A percentile compares a stretch with the other conserved stretches of the same genome.
Evolutionary conservation across 2,113 vertebrate species (phyloP).

Genomic region (Suncus etruscus): DNA sequence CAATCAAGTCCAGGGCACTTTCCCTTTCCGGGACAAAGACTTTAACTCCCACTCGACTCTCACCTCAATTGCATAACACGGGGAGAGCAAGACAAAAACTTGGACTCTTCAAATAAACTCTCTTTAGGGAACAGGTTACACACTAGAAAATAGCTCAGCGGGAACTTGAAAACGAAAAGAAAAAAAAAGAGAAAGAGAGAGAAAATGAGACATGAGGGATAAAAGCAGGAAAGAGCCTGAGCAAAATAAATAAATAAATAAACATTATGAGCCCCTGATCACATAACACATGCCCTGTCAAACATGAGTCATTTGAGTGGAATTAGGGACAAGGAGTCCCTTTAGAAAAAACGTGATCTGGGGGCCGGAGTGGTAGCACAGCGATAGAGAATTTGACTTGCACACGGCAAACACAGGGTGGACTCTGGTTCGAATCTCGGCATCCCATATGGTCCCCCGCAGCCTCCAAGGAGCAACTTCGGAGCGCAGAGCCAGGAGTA

Average conservation of each 20-base stretch:
- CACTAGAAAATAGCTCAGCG: slow-evolving; percentile 79
- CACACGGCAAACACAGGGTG: too few species aligned
- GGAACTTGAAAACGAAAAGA: slow-evolving; percentile 57
- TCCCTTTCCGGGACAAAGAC: slow-evolving; percentile 58
- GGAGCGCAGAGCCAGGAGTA: too few species aligned
- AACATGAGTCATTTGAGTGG: slow-evolving; percentile 61
- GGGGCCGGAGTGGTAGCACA: neutral
- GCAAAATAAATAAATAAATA: slow-evolving; percentile 51
- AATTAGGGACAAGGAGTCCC: slow-evolving; percentile 55
- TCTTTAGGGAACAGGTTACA: slow-evolving; percentile 69
- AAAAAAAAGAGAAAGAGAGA: neutral
- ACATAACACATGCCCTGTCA: slow-evolving; percentile 53
- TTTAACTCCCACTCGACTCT: slow-evolving; percentile 47
- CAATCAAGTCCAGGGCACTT: slow-evolving; percentile 60
- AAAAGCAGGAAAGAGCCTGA: slow-evolving; percentile 72
- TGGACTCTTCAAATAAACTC: slow-evolving; percentile 78
- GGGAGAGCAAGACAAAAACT: slow-evolving; percentile 73
- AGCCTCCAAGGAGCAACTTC: too few species aligned
- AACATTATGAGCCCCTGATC: slow-evolving; percentile 34
- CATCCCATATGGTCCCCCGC: too few species aligned
- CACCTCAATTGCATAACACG: slow-evolving; percentile 60
- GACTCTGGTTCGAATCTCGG: too few species aligned
- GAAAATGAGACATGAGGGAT: slow-evolving; percentile 61
- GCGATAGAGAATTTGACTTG: too few species aligned
- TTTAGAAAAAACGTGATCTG: slow-evolving; percentile 56